Base-by-base conservation (phyloP, 2,797 vertebrate genomes). In the Chrysocyon brachyurus region DNA sequence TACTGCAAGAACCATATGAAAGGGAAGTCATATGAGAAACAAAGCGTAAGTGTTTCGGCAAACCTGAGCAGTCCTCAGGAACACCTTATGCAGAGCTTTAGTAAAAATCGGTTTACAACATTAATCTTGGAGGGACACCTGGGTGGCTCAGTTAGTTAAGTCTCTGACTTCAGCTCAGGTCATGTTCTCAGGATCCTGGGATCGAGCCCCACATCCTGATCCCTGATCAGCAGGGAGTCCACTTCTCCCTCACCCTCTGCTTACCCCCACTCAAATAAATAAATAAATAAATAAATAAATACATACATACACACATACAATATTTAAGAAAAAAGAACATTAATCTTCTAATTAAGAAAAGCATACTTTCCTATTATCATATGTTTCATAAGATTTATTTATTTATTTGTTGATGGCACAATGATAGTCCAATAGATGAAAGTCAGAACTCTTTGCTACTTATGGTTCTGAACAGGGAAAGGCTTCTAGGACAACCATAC, bases 301-400 rank as follows among this genome's bases (percentile, higher is more conserved):
- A 40, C 1, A 40, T 46, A 46, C 6, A 46, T 46, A 46, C 6
- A 46, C 8, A 46, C 6, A 46, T n/a, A n/a, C 64, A 66, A 66
- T 66, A 14, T 66, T 17, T 1, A 17, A n/a, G n/a, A 63, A 66
- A 63, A 12, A 26, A 64, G 12, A 87, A 46, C 17, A 87, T 61
- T 95, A 78, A 59, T 83, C 14, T 77, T 90, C 31, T 28, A 22
- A 54, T 75, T 70, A 72, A 64, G 16, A 87, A 31, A 94, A 96
- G 15, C 24, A 57, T 28, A 63, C 17, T 3, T 83, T 57, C 86
- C 6, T 61, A 36, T 73, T 57, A n/a, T 52, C 28, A 24, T 24
- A 46, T 90, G 5, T 52, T 94, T 85, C 70, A 5, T 57, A 56
- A 68, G 57, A 88, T 68, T 14, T 46, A 61, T 6, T 64, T 17